phyloP scores from a whole-genome alignment of 1,140 invertebrate species.

The Stratiolaelaps scimitus region DNA sequence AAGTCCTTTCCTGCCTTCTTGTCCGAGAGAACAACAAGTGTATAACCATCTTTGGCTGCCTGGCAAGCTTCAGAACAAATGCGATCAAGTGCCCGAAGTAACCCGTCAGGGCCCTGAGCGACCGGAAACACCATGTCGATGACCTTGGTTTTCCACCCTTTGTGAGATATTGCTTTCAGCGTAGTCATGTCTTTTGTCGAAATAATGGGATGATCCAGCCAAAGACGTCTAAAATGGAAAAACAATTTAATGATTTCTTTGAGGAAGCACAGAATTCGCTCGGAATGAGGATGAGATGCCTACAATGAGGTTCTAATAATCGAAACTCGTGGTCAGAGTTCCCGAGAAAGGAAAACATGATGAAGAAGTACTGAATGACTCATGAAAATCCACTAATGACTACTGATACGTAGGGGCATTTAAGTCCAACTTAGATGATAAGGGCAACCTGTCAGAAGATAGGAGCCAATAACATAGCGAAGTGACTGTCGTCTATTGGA shows the following conservation, averaged over 20 bases:
- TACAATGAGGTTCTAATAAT: not conserved
- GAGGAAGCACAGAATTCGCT: not conserved
- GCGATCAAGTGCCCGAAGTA: conserved; percentile 60
- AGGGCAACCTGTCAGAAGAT: too few relatives aligned
- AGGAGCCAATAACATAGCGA: too few relatives aligned
- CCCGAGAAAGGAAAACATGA: too few relatives aligned
- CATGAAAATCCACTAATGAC: too few relatives aligned
- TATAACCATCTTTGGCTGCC: conserved; percentile 65
- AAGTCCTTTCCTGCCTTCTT: conserved; percentile 53
- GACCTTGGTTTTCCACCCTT: conserved; percentile 77
- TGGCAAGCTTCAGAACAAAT: conserved; percentile 66
- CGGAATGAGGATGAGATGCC: not conserved
- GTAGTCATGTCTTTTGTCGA: conserved; percentile 79
- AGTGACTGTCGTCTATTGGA: too few relatives aligned
- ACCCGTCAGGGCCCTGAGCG: conserved; percentile 56
- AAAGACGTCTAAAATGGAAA: conserved; percentile 51
- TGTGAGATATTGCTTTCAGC: conserved; percentile 65
- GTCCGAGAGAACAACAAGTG: conserved; percentile 80
- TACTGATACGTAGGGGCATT: too few relatives aligned
- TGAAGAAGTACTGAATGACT: too few relatives aligned
- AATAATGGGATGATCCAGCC: conserved; percentile 84
- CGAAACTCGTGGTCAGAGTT: too few relatives aligned
- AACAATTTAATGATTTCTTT: not conserved
- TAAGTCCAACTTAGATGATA: too few relatives aligned
- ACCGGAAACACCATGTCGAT: conserved; percentile 74